Evolutionary conservation across 2,797 vertebrate species (phyloP), one percentile per base, ranked within the genome.

Genomic region (Melanotaenia trifasciata): DNA sequence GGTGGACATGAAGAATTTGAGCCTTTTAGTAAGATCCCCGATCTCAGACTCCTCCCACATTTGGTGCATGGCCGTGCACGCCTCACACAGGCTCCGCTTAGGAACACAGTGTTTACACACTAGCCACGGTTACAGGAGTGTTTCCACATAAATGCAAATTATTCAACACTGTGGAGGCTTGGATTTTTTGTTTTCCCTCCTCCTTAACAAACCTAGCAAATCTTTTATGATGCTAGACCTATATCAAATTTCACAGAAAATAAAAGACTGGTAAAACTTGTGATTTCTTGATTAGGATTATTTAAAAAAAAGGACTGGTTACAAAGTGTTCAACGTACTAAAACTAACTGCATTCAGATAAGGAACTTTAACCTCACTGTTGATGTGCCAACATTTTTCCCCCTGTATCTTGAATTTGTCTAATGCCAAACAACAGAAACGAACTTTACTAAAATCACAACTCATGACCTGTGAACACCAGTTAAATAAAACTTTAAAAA

Each of bases 31-130:
- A 76, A 35, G 63, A 79, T 63, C 72, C 56, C 30, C 22, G 13
- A 76, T 75, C 72, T 84, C 71, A 18, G 43, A 22, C 7, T 1
- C n/a, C 47, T 9, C 12, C 36, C 13, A 35, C 60, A 45, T 33
- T 65, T 66, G 83, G 84, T 94, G 89, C 89, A 92, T 3, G 67
- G 71, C 65, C 10, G 0, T 3, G 24, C 87, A 91, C 88, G 90
- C 89, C 89, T 60, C 86, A 80, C 61, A 11, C 63, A 76, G 80
- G 84, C 85, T 78, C 75, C 81, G 75, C 72, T 33, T 26, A 45
- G 81, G 89, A 84, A 89, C 92, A 93, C 73, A 68, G 73, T 71
- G 85, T 88, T 90, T 89, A 77, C 58, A 53, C 13, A 4, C 71
- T 11, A 67, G 65, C 84, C 76, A 74, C 16, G 24, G 58, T 62